Evolutionary conservation across 1,140 invertebrate species (phyloP).

Genomic region (Thrips palmi): DNA sequence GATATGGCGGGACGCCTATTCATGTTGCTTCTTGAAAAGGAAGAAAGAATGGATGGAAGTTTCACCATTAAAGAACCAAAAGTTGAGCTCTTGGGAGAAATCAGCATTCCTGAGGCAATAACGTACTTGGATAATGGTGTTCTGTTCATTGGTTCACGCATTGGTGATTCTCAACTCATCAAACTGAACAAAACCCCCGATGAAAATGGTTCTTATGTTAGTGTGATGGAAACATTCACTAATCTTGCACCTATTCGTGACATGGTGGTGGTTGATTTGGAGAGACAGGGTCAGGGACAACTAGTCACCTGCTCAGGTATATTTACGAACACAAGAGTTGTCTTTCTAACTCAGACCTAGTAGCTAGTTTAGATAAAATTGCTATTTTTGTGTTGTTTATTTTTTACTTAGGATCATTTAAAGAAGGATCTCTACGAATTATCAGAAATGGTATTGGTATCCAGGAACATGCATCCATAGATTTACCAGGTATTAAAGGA

Average conservation of each 20-base stretch:
- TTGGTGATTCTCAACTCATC: conserved; percentile 93
- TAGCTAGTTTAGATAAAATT: background rate
- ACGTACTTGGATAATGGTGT: conserved; percentile 99
- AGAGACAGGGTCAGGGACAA: conserved; percentile 92
- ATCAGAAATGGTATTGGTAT: conserved; percentile 96
- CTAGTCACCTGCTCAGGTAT: conserved; percentile 90
- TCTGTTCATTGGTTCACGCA: conserved; percentile 86
- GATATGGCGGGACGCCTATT: conserved; percentile 90
- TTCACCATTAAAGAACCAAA: conserved; percentile 75
- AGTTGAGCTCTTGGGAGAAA: conserved; percentile 81
- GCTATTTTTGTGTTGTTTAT: conserved; percentile 1
- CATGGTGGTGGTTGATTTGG: conserved; percentile 93
- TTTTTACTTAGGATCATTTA: conserved; percentile 51
- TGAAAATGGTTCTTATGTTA: conserved; percentile 76
- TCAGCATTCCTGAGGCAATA: conserved; percentile 92
- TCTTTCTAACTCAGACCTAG: background rate
- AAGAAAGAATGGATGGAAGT: conserved; percentile 57
- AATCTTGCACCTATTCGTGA: conserved; percentile 95
- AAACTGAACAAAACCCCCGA: conserved; percentile 74
- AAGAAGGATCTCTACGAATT: conserved; percentile 91
- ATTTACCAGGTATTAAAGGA: conserved; percentile 90
- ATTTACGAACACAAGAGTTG: conserved; percentile 23
- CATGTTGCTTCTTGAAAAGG: conserved; percentile 85
- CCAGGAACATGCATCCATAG: conserved; percentile 92
- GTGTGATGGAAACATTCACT: conserved; percentile 89